phyloP scores from a whole-genome alignment of 2,797 vertebrate genomes.

The Anniella stebbinsi region DNA sequence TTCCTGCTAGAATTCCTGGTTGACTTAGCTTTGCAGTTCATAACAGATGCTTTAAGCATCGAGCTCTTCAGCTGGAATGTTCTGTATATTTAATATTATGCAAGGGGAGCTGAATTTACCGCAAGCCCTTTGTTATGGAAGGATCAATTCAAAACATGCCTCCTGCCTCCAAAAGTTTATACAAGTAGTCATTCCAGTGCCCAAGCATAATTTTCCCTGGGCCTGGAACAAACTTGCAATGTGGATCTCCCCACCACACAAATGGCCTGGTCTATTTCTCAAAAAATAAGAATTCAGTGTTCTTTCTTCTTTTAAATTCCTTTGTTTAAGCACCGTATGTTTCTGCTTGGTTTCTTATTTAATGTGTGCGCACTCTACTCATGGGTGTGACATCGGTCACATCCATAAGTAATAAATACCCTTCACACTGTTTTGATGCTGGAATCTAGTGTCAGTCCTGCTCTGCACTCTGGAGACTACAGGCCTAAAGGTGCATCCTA shows the following conservation, averaged over 20 bases:
- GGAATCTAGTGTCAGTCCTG: not conserved
- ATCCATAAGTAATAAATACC: not conserved
- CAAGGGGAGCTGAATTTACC: not conserved
- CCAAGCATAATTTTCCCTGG: not conserved
- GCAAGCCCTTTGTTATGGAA: not conserved
- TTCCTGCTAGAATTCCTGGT: not conserved
- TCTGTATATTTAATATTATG: not conserved
- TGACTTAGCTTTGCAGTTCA: not conserved
- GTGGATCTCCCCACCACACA: not conserved
- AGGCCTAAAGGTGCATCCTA: no score
- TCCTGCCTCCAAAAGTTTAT: no score
- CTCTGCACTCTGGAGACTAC: not conserved
- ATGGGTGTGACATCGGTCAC: not conserved
- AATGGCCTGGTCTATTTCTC: not conserved
- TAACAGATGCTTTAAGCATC: not conserved
- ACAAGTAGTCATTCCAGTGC: not conserved
- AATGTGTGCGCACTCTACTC: no score
- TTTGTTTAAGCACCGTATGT: not conserved
- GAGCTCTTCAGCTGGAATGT: not conserved
- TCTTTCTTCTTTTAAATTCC: not conserved
- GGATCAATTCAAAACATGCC: not conserved
- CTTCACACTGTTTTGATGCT: not conserved
- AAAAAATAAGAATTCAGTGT: not conserved
- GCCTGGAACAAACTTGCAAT: not conserved
- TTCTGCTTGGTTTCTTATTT: not conserved